These are phyloP conservation scores for Crotophaga sulcirostris DNA, from an alignment of 2,113 vertebrate species.

Conservation along the genomic window DNA sequence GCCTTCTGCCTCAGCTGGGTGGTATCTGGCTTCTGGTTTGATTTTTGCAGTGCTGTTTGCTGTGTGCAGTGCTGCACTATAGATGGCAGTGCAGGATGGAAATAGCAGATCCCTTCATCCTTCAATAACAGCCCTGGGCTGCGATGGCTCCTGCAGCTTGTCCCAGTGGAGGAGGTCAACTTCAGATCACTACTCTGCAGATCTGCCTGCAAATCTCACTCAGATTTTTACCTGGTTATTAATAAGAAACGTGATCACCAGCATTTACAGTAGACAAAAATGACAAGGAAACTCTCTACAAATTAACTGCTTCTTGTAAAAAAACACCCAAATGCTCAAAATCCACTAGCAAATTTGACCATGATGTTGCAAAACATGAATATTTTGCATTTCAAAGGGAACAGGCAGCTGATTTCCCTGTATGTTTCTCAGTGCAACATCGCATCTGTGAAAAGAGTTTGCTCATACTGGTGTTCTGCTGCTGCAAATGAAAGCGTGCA, in stretches of 20 bases:
- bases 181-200: not conserved
- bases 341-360: not conserved
- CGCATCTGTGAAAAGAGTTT: not conserved
- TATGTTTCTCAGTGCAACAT: not conserved
- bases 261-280: not conserved
- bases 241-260: not conserved
- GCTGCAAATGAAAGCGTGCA: not conserved
- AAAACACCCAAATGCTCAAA: not conserved
- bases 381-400: not conserved
- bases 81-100: conserved; percentile 72
- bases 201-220: not conserved
- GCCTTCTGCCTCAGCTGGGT: not conserved
- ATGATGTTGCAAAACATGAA: not conserved
- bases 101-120: not conserved
- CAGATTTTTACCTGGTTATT: not conserved
- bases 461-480: not conserved
- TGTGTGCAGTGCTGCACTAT: not conserved
- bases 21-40: not conserved
- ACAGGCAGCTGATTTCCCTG: not conserved
- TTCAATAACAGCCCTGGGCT: not conserved
- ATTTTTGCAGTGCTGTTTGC: not conserved
- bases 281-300: not conserved
- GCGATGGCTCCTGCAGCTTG: not conserved
- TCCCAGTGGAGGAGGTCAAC: not conserved
- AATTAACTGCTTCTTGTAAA: not conserved